Percentiles rank a stretch among this genome's conserved stretches.
phyloP scores from a whole-genome alignment of 64 coral and sea anemone genomes.

The Catalaphyllia jardinei region DNA sequence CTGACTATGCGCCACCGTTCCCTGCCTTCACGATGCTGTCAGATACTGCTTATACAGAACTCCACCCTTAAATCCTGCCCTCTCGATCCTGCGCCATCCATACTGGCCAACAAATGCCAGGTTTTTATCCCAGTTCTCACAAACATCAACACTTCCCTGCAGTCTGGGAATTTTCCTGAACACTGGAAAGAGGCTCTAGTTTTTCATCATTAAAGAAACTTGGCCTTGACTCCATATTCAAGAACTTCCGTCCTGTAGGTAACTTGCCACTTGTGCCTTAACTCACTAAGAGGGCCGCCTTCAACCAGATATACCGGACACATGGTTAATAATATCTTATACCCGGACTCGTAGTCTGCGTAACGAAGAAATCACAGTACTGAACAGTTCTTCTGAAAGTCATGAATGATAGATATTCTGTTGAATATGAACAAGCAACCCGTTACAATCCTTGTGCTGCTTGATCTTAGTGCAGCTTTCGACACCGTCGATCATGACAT shows the following conservation, averaged over 20 bases:
- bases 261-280: not conserved
- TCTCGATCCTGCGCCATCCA: slow-evolving; percentile 6
- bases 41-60: not conserved
- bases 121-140: slow-evolving; percentile 3
- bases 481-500: slow-evolving; percentile 14
- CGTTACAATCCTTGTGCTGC: not conserved
- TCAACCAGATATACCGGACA: too few relatives aligned
- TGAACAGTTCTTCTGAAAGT: not conserved
- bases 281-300: too few relatives aligned
- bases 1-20: slow-evolving; percentile 12
- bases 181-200: not conserved
- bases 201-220: slow-evolving; percentile 7
- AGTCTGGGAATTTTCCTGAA: not conserved
- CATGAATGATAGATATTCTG: not conserved
- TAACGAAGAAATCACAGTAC: not conserved
- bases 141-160: not conserved
- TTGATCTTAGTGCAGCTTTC: not conserved
- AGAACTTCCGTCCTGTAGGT: slow-evolving; percentile 4
- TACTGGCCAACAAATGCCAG: slow-evolving; percentile 20
- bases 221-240: not conserved
- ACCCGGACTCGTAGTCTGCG: not conserved
- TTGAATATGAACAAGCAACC: slow-evolving; percentile 5
- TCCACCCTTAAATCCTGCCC: not conserved
- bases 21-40: slow-evolving; percentile 19
- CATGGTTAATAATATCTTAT: not conserved